phyloP scores from a whole-genome alignment of 2,797 vertebrate species.

The Varecia variegata region DNA sequence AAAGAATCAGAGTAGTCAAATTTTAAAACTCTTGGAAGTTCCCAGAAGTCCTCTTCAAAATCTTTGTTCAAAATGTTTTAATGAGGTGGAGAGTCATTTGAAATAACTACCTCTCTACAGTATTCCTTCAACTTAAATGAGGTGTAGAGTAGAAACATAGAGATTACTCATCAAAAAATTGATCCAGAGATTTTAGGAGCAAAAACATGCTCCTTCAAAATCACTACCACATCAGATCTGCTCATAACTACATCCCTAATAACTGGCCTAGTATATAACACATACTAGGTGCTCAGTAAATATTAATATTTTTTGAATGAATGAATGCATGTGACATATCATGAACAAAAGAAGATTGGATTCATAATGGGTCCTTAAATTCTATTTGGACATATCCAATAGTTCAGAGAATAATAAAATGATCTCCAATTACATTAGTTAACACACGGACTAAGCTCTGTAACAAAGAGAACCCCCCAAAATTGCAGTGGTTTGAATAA shows the following conservation, averaged over 20 bases:
- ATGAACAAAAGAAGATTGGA: background rate
- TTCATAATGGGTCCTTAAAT: background rate
- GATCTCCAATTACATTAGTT: background rate
- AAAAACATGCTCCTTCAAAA: background rate
- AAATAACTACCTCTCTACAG: background rate
- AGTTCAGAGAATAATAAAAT: background rate
- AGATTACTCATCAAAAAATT: background rate
- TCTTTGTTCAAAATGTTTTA: conserved; percentile 13
- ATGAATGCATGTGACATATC: background rate
- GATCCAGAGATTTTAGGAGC: background rate
- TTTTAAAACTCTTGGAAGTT: background rate
- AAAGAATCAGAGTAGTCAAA: background rate
- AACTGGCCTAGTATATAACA: background rate
- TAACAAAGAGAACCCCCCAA: background rate
- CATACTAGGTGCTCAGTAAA: background rate
- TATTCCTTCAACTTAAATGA: background rate
- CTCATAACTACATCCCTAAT: background rate
- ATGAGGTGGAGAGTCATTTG: background rate
- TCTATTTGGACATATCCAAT: background rate
- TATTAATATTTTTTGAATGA: background rate
- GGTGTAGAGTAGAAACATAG: background rate
- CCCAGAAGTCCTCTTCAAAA: conserved; percentile 29
- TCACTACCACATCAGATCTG: background rate
- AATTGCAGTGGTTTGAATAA: background rate
- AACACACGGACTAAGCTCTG: background rate